Evolutionary conservation across 2,888 invertebrate genomes (phyloP).

Genomic region (Leptopilina syphax): DNA sequence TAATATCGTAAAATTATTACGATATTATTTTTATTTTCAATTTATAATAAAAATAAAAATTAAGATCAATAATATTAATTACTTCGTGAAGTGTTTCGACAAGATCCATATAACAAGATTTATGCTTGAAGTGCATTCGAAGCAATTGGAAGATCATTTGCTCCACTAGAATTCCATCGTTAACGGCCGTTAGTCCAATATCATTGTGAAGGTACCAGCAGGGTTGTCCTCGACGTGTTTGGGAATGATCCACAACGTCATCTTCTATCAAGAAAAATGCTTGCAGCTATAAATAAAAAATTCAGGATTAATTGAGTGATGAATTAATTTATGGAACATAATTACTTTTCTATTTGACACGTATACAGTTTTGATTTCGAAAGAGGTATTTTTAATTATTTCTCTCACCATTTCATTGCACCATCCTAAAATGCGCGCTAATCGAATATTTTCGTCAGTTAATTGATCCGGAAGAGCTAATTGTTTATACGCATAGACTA

Average conservation of each 20-base stretch:
- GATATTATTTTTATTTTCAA: no score
- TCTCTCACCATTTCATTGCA: conserved; percentile 92
- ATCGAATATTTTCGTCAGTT: conserved; percentile 86
- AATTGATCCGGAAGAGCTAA: conserved; percentile 82
- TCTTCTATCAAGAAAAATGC: conserved; percentile 91
- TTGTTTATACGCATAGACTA: conserved; percentile 87
- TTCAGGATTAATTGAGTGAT: no score
- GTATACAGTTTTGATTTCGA: no score
- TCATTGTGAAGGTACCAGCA: conserved; percentile 93
- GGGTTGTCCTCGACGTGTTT: conserved; percentile 89
- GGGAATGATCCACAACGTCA: conserved; percentile 94
- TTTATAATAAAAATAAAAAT: no score
- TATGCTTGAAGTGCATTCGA: conserved; percentile 85
- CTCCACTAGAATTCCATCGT: conserved; percentile 91
- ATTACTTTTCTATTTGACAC: no score
- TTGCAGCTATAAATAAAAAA: conserved; percentile 83
- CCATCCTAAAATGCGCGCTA: conserved; percentile 94
- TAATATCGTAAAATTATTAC: neutral
- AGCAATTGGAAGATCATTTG: conserved; percentile 88
- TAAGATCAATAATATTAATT: conserved; percentile 58
- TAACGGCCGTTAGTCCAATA: conserved; percentile 87
- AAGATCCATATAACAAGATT: conserved; percentile 87
- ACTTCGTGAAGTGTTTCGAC: conserved; percentile 92
- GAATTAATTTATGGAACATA: no score
- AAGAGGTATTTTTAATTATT: no score